Conservation (phyloP, 1,140 invertebrate species). For the Drosophila rufa region DNA sequence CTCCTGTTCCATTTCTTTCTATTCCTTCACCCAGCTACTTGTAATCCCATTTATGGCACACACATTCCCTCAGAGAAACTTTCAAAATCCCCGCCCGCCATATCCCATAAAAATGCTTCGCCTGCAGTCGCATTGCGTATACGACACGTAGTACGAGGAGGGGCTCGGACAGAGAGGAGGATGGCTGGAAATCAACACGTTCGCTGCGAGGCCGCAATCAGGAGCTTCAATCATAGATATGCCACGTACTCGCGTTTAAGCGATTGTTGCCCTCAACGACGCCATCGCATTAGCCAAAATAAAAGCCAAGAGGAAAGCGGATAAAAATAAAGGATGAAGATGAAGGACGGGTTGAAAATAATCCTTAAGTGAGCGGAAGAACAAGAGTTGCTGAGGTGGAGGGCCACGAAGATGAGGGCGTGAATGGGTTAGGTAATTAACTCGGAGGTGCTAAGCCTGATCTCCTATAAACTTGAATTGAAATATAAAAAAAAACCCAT, state of each 20-base stretch:
- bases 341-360: constrained; percentile 16
- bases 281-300: constrained; percentile 53
- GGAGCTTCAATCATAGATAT: constrained; percentile 74
- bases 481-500: too few relatives aligned
- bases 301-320: constrained; percentile 28
- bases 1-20: not conserved
- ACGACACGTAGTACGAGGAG: constrained; percentile 23
- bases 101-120: constrained; percentile 35
- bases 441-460: not conserved
- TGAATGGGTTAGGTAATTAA: constrained; percentile 36
- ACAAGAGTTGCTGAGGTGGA: not conserved
- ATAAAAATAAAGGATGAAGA: constrained; percentile 9
- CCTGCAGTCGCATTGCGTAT: constrained; percentile 56
- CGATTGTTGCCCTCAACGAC: constrained; percentile 74
- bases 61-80: not conserved
- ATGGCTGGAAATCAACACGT: constrained; percentile 65
- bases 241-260: constrained; percentile 74
- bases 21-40: constrained; percentile 9
- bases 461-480: too few relatives aligned
- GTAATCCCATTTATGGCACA: constrained; percentile 45
- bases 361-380: constrained; percentile 12
- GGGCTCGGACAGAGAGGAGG: not conserved
- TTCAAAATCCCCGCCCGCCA: not conserved
- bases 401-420: constrained; percentile 7
- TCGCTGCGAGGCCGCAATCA: constrained; percentile 58